Base-by-base conservation (phyloP, 2,797 vertebrate species). In the Argya squamiceps region DNA sequence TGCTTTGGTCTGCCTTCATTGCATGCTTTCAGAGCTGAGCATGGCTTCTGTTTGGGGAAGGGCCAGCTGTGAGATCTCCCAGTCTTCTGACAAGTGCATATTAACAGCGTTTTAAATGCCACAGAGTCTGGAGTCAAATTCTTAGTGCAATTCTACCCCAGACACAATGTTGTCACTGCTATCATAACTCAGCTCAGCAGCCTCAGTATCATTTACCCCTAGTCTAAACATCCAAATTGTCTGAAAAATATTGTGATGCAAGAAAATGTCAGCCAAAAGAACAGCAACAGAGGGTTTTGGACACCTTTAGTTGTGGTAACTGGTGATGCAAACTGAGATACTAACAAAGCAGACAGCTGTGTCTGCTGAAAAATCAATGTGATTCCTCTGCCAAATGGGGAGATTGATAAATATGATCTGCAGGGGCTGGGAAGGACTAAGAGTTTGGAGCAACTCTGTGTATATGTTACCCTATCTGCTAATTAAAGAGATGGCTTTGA, bases 361-460 rank as follows among this genome's bases (percentile, higher is more conserved):
- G 39, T 83, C 84, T 84, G 62, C 50, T 74, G 43, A 95, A 95
- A 95, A 86, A 91, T 88, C 96, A 47, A 15, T 85, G 59, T n/a
- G 15, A 30, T 64, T 92, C 58, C 44, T 91, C 75, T 3, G 10
- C 32, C 75, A 81, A 59, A 84, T 23, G 29, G 13, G 8, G 10
- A 87, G 52, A 75, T 8, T 44, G 64, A 90, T 80, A 82, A 80
- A 84, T 67, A 52, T 49, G 27, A 91, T 39, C 91, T 85, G 44
- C 50, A 78, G 60, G 32, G n/a, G 3, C 65, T 60, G 56, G 37
- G 30, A 69, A 86, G 21, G 34, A 50, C 32, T 56, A 67, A 50
- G 52, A 58, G 36, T 85, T 75, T 63, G 20, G 14, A 91, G n/a
- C 29, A 75, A 41, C 20, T 78, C 10, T 2, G 20, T 67, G 34